Evolutionary conservation across 2,888 invertebrate species (phyloP).

Genomic region (Teleogryllus oceanicus): DNA sequence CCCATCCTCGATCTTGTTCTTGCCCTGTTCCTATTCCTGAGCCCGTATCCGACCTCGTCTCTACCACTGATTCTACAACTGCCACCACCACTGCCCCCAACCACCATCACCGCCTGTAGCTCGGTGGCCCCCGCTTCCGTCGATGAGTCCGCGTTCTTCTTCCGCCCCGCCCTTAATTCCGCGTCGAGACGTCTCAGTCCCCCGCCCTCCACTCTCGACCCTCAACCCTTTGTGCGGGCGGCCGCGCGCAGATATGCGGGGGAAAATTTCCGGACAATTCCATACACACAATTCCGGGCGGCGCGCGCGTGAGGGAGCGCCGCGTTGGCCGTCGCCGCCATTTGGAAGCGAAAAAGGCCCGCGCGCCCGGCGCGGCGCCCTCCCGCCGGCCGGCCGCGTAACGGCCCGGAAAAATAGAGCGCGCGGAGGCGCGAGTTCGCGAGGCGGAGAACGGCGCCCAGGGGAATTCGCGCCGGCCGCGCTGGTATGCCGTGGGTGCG

Average conservation of each 20-base stretch:
- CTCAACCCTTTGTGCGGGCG: not conserved
- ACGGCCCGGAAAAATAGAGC: conserved; percentile 2
- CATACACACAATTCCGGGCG: conserved; percentile 6
- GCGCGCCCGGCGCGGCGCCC: too few relatives aligned
- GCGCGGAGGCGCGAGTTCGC: not conserved
- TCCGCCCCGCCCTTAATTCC: too few relatives aligned
- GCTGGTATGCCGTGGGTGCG: too few relatives aligned
- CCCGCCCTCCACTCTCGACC: not conserved
- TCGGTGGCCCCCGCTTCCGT: too few relatives aligned
- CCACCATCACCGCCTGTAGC: too few relatives aligned
- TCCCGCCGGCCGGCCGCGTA: not conserved
- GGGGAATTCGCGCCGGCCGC: not conserved
- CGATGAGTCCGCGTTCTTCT: too few relatives aligned
- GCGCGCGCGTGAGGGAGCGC: not conserved
- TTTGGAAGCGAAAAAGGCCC: too few relatives aligned
- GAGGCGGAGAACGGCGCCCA: not conserved
- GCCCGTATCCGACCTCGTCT: too few relatives aligned
- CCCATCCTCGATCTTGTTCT: too few relatives aligned
- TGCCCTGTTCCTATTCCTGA: too few relatives aligned
- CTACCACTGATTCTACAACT: too few relatives aligned
- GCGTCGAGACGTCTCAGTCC: not conserved
- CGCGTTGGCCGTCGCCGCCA: not conserved
- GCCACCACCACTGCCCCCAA: too few relatives aligned
- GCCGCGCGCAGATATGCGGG: not conserved
- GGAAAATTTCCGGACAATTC: conserved; percentile 9